Percentiles rank a stretch among this genome's conserved stretches.
These are phyloP conservation scores for Paracanthobrama guichenoti DNA, from an alignment of 2,113 vertebrate species.

Conservation along the genomic window DNA sequence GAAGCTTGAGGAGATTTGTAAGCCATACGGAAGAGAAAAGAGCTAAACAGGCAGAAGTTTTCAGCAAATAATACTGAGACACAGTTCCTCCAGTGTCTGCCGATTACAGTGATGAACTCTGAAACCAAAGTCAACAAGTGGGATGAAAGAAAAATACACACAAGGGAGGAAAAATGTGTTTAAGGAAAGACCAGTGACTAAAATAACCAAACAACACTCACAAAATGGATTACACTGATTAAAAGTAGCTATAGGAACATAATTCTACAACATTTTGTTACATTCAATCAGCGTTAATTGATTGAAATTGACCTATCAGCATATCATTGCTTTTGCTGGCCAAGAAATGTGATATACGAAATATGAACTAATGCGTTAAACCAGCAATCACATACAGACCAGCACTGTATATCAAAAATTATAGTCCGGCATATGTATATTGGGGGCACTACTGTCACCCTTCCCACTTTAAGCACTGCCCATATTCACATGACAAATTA, in stretches of 20 bases:
- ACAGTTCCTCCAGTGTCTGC: background rate
- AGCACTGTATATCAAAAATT: no score
- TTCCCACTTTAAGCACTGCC: no score
- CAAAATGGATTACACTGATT: background rate
- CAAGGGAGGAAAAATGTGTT: background rate
- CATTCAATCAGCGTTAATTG: background rate
- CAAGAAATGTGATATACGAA: background rate
- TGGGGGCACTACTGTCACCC: no score
- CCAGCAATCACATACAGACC: background rate
- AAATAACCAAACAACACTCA: background rate
- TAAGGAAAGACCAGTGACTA: background rate
- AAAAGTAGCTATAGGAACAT: background rate
- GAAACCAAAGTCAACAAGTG: constrained; percentile 15
- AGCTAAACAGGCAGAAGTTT: background rate
- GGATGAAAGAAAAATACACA: constrained; percentile 21
- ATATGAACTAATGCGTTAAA: background rate
- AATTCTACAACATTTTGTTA: background rate
- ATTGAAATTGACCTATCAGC: no score
- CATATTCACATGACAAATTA: no score
- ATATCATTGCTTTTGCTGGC: background rate
- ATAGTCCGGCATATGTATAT: no score
- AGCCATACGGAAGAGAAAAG: background rate
- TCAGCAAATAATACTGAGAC: constrained; percentile 12
- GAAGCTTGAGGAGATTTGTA: constrained; percentile 29
- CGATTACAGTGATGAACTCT: constrained; percentile 28